Evolutionary conservation across 2,113 vertebrate species (phyloP), one percentile per base, ranked within the genome.

Genomic region (Albula goreensis): DNA sequence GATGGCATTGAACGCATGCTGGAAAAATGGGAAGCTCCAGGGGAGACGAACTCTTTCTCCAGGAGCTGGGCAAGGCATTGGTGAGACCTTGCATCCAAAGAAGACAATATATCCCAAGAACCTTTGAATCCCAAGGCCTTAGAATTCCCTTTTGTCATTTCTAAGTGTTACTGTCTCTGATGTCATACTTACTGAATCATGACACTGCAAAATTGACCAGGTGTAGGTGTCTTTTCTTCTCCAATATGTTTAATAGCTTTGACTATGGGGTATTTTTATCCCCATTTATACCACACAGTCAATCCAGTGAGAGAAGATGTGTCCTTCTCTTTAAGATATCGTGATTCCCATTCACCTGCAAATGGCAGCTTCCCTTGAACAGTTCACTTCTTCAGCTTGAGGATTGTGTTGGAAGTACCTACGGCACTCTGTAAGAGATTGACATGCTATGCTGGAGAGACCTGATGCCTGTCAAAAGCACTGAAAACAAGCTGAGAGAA

Each of bases 261-360:
- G 6, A n/a, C 22, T 25, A 17, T 22, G 12, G 91, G 87, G 89
- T 86, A 87, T 87, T 89, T 90, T 89, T 89, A n/a, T 92, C 94
- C 93, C 93, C 90, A 90, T 92, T 91, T 91, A 90, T 91, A 89
- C 91, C 88, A 74, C 81, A 82, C 84, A 90, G 89, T 92, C 89
- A 79, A 92, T 93, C 91, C 88, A 52, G 48, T 60, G 81, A n/a
- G 57, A 11, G 25, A 56, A 57, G 52, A 0, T 74, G 31, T 77
- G 50, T 66, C n/a, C 66, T 9, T 86, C 83, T 78, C 49, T 25
- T 84, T 83, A 85, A 66, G 82, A 82, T 85, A 90, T 85, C 86
- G 89, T 49, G 31, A 83, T 48, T 22, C 74, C 50, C 51, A 17
- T 41, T 4, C 22, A 74, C 10, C 70, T 74, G 70, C 10, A 89